phyloP scores from a whole-genome alignment of 1,140 invertebrate species.

The Panulirus ornatus region DNA sequence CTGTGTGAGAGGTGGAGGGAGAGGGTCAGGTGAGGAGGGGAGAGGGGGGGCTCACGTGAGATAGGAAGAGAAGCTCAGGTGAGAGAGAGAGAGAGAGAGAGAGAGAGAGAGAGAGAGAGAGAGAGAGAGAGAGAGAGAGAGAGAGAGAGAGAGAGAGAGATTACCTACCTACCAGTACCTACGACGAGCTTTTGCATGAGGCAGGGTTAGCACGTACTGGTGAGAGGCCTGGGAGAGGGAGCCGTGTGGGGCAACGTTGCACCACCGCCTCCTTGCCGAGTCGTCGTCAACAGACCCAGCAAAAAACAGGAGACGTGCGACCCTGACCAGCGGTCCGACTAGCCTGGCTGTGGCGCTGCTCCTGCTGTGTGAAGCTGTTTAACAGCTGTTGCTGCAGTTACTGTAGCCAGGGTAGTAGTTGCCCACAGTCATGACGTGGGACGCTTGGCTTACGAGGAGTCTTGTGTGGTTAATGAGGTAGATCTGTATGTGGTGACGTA shows the following conservation, averaged over 20 bases:
- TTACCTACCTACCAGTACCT: not conserved
- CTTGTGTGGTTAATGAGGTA: no score
- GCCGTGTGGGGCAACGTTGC: not conserved
- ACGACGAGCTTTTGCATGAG: not conserved
- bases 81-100: constrained; percentile 27
- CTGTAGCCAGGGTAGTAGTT: no score
- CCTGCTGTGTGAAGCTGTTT: no score
- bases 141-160: not conserved
- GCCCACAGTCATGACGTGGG: no score
- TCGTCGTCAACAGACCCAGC: no score
- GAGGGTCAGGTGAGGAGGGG: not conserved
- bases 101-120: not conserved
- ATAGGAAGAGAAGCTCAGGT: constrained; percentile 6
- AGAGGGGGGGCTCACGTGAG: not conserved
- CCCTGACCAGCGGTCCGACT: no score
- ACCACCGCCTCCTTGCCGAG: not conserved
- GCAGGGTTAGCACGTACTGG: no score
- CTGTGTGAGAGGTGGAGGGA: not conserved
- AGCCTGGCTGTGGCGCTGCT: not conserved
- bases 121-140: not conserved
- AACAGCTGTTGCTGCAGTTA: not conserved
- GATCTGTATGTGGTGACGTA: no score
- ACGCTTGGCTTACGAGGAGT: no score
- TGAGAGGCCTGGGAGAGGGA: no score
- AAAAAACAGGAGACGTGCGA: no score